Conservation (phyloP, 2,888 invertebrate genomes). For the Cerastis leucographa region DNA sequence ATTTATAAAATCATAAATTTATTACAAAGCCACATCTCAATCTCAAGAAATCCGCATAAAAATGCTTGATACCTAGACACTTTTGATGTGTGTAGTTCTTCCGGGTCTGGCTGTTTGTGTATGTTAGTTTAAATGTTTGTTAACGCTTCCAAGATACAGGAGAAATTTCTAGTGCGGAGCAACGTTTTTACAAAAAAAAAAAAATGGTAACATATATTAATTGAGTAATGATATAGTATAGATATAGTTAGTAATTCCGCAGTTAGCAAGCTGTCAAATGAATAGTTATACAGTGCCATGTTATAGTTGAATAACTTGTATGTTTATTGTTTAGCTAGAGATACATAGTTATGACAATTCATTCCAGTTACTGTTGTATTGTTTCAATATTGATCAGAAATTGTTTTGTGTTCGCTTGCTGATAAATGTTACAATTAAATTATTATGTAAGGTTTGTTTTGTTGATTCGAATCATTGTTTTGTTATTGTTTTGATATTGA, state of each 20-base stretch:
- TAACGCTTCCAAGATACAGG: too few relatives aligned
- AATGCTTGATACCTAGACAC: too few relatives aligned
- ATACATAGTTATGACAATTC: slow-evolving; percentile 16
- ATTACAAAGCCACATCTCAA: too few relatives aligned
- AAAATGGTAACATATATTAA: too few relatives aligned
- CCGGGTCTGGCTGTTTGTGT: too few relatives aligned
- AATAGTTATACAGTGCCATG: slow-evolving; percentile 42
- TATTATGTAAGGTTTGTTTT: slow-evolving; percentile 8
- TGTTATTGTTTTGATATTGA: neutral
- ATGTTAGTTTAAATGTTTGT: too few relatives aligned
- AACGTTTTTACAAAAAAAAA: too few relatives aligned
- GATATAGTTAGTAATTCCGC: neutral
- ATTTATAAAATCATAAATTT: too few relatives aligned
- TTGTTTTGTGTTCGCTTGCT: slow-evolving; percentile 16
- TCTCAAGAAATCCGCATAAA: too few relatives aligned
- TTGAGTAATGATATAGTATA: too few relatives aligned
- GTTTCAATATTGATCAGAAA: slow-evolving; percentile 27
- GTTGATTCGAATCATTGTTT: slow-evolving; percentile 1
- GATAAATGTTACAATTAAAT: slow-evolving; percentile 12
- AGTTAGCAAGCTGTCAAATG: slow-evolving; percentile 31
- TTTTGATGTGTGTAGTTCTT: too few relatives aligned
- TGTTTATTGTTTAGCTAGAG: slow-evolving; percentile 6
- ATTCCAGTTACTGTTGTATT: slow-evolving; percentile 22
- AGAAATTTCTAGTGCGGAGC: too few relatives aligned
- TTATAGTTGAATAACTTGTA: slow-evolving; percentile 13